phyloP scores from a whole-genome alignment of 2,113 vertebrate species.

The Bolborhynchus lineola region DNA sequence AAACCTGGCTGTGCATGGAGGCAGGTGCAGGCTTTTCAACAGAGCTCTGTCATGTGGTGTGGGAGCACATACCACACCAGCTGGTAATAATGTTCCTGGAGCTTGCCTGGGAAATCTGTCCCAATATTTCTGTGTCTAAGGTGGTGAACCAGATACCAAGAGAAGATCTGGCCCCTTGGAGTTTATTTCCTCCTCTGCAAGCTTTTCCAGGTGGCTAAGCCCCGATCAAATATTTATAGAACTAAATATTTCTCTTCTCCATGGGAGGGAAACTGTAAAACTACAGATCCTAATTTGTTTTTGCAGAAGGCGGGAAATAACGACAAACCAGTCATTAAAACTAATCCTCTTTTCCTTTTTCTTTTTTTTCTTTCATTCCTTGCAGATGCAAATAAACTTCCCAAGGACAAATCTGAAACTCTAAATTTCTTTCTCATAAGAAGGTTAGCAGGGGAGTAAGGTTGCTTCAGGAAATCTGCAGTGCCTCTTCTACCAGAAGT shows the following conservation, averaged over 20 bases:
- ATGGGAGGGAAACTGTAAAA: conserved; percentile 55
- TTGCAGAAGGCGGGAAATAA: conserved; percentile 21
- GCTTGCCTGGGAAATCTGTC: not conserved
- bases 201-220: conserved; percentile 54
- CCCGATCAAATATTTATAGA: conserved; percentile 38
- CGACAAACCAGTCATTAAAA: conserved; percentile 34
- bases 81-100: not conserved
- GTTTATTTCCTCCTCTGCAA: conserved; percentile 18
- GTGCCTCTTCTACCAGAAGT: not conserved
- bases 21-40: not conserved
- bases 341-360: not conserved
- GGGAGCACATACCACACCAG: not conserved
- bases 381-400: conserved; percentile 2
- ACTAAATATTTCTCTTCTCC: conserved; percentile 42
- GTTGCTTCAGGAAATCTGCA: not conserved
- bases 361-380: not conserved
- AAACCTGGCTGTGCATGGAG: not conserved
- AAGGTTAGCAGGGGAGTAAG: not conserved
- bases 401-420: not conserved
- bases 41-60: not conserved
- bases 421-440: not conserved
- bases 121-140: not conserved
- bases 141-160: not conserved
- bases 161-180: not conserved
- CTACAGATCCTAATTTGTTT: conserved; percentile 37